Percentiles rank a stretch among this genome's conserved stretches.
phyloP scores from a whole-genome alignment of 2,888 invertebrate genomes.

The Pachymerium ferrugineum region DNA sequence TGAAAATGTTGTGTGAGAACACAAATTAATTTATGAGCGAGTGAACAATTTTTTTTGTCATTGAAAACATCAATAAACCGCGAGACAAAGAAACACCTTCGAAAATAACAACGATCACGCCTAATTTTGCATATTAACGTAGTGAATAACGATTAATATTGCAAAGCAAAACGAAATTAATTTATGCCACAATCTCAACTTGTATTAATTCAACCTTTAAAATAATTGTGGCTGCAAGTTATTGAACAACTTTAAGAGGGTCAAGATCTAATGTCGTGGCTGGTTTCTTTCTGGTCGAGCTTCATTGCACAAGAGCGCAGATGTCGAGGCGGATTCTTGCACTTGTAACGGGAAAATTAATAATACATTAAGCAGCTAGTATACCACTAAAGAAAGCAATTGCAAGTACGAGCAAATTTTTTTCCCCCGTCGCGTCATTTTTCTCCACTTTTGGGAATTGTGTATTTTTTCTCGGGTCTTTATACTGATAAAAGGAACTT shows the following conservation, averaged over 20 bases:
- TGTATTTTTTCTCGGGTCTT: neutral
- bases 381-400: neutral
- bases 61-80: slow-evolving; percentile 10
- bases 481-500: neutral
- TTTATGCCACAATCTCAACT: neutral
- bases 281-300: slow-evolving; percentile 22
- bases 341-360: slow-evolving; percentile 23
- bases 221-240: neutral
- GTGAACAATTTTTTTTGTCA: neutral
- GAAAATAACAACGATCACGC: too few relatives aligned
- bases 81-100: neutral
- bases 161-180: neutral
- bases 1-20: too few relatives aligned
- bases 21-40: too few relatives aligned
- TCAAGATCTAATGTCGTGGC: slow-evolving; percentile 12
- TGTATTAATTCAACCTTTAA: neutral
- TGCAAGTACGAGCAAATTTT: neutral
- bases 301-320: slow-evolving; percentile 20
- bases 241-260: slow-evolving; percentile 19
- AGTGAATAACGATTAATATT: too few relatives aligned
- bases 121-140: too few relatives aligned
- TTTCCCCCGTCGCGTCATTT: neutral
- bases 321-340: slow-evolving; percentile 22
- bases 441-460: neutral
- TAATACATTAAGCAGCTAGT: slow-evolving; percentile 19